phyloP scores from a whole-genome alignment of 2,797 vertebrate species.

The Phylloscopus collybita region DNA sequence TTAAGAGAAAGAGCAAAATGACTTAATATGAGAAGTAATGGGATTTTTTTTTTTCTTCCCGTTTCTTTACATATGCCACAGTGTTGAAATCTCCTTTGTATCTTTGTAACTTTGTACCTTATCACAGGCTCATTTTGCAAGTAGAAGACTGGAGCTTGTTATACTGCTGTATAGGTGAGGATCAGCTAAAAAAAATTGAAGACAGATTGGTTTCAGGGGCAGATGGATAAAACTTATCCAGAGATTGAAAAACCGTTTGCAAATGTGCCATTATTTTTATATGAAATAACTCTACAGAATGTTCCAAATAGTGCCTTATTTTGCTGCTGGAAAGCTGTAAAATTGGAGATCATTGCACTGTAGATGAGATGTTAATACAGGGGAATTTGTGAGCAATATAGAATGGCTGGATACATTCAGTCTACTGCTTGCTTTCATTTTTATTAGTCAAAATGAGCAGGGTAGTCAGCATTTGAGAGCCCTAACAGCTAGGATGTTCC shows the following conservation, averaged over 20 bases:
- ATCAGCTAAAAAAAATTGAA: neutral
- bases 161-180: neutral
- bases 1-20: neutral
- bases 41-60: too few species aligned
- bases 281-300: neutral
- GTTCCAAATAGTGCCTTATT: neutral
- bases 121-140: neutral
- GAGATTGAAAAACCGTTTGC: neutral
- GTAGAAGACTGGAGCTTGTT: neutral
- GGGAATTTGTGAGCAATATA: neutral
- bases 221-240: conserved; percentile 2
- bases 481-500: neutral
- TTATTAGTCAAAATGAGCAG: neutral
- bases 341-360: neutral
- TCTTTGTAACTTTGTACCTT: neutral
- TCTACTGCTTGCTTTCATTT: neutral
- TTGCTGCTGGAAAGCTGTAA: conserved; percentile 4
- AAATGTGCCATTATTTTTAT: neutral
- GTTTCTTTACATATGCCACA: neutral
- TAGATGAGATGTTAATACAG: conserved; percentile 6
- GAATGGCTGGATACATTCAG: neutral
- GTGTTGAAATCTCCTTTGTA: neutral
- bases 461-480: neutral
- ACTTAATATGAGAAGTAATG: neutral
- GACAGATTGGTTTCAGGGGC: neutral